Base-by-base conservation (phyloP, 2,113 vertebrate genomes). In the Dendropsophus ebraccatus region DNA sequence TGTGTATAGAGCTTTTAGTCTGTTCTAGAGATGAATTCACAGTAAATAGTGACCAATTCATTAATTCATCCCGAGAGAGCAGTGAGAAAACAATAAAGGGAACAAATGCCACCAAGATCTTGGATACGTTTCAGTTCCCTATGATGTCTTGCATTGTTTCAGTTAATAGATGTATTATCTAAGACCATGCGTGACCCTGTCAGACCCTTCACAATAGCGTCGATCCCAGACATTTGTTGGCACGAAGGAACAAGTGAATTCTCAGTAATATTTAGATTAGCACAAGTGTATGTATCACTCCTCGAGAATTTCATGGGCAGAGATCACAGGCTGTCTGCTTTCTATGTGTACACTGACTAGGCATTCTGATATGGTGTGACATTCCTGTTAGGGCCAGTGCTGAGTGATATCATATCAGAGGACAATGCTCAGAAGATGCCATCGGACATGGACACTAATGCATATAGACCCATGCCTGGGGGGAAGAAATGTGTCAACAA, bases 381-480 rank as follows among this genome's bases (percentile, higher is more conserved):
- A 84, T 84, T 84, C 83, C 83, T 75, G 73, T 75, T 60, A 84
- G 56, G 73, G 73, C 54, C 56, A 77, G 73, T 25, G 73, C 56
- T 56, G 73, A 65, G 83, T 65, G 28, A 77, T 75, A 84, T 77
- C 73, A 65, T 84, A 84, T 84, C 83, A 35, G 72, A 84, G 73
- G 47, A 65, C 72, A 84, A 49, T 58, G 56, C 58, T 84, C 45
- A 77, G n/a, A 77, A 84, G 83, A 84, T 77, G 83, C 83, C 83
- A 67, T 84, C 76, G 58, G 83, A 77, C 83, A 84, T 58, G 65
- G 58, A 84, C 41, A n/a, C 30, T 75, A 81, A 21, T 88, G 83
- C 56, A 17, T 86, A 80, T 88, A 88, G 85, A 88, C 91, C 88
- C 0, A 4, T 49, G 49, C 88, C 32, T 84, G 28, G 87, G 82